Evolutionary conservation across 2,113 vertebrate genomes (phyloP).

Genomic region (cat (Felis catus)): F.catus_Fca126_mat1.0 CM031417.1:97224001-97224500

Average conservation of each 20-base stretch:
- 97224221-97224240: background rate
- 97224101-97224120: background rate
- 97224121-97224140: background rate
- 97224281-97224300: background rate
- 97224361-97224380: background rate
- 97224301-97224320: background rate
- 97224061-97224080: background rate
- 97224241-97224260: background rate
- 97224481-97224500: background rate
- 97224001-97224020: background rate
- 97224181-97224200: background rate
- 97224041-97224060: background rate
- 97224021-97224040: background rate
- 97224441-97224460: background rate
- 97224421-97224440: background rate
- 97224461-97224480: background rate
- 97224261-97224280: background rate
- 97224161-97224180: background rate
- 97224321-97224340: background rate
- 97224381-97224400: background rate
- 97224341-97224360: background rate
- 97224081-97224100: background rate
- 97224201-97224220: background rate
- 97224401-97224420: constrained; percentile 2
- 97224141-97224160: background rate